These are phyloP conservation scores for Ernsta delagoae DNA, from an alignment of 2,888 invertebrate species.

Conservation along the genomic window DNA sequence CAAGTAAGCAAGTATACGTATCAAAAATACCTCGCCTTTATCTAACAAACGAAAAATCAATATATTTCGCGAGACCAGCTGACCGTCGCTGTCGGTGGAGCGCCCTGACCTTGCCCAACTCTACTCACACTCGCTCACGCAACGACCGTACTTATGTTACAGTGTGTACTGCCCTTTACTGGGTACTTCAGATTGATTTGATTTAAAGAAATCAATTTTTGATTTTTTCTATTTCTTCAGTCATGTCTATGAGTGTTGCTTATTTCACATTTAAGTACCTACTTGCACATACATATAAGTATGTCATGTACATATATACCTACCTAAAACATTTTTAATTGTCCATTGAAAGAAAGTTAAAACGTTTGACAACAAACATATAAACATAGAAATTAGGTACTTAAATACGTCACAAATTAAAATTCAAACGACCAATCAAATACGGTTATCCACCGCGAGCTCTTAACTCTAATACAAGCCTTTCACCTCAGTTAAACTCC, in stretches of 20 bases:
- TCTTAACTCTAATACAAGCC: conserved; percentile 7
- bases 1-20: background rate
- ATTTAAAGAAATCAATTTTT: too few relatives aligned
- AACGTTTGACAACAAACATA: too few relatives aligned
- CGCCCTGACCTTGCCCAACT: conserved; percentile 82
- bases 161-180: conserved; percentile 19
- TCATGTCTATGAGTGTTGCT: too few relatives aligned
- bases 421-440: background rate
- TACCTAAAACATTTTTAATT: too few relatives aligned
- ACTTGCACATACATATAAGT: too few relatives aligned
- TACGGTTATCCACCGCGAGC: background rate
- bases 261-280: too few relatives aligned
- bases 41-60: conserved; percentile 50
- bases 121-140: conserved; percentile 70
- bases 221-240: too few relatives aligned
- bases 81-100: conserved; percentile 77
- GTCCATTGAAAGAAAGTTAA: too few relatives aligned
- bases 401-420: background rate
- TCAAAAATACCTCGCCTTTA: background rate
- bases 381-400: background rate
- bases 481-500: conserved; percentile 25
- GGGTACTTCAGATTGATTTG: too few relatives aligned
- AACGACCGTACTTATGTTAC: conserved; percentile 58
- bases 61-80: conserved; percentile 69
- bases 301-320: too few relatives aligned